A percentile compares a stretch with the other conserved stretches of the same genome.
phyloP scores from a whole-genome alignment of 2,888 invertebrate species.

The Troglohyphantes excavatus region DNA sequence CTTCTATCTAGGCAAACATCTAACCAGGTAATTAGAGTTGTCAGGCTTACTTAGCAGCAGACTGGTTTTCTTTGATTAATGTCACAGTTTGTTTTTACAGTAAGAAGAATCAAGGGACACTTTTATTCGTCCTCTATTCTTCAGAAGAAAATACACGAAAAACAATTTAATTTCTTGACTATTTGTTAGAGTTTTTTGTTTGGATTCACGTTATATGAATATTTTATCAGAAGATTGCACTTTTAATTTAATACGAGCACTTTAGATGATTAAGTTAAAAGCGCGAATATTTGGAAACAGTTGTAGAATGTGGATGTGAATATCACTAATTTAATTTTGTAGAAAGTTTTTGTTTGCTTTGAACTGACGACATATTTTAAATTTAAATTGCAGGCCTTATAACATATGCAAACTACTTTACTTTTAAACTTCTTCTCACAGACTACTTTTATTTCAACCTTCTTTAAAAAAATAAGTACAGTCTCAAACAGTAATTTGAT shows the following conservation, averaged over 20 bases:
- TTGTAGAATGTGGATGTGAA: neutral
- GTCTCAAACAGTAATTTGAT: too few relatives aligned
- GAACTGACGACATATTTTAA: too few relatives aligned
- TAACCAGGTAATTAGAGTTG: conserved; percentile 67
- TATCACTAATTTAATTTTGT: too few relatives aligned
- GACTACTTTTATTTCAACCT: too few relatives aligned
- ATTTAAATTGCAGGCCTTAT: too few relatives aligned
- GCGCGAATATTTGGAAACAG: neutral
- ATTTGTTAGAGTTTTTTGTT: conserved; percentile 4
- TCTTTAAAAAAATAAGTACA: too few relatives aligned
- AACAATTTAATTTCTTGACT: conserved; percentile 8
- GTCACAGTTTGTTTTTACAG: conserved; percentile 48
- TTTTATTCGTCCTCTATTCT: conserved; percentile 36
- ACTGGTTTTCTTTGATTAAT: conserved; percentile 65
- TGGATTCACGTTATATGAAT: neutral
- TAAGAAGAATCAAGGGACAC: conserved; percentile 20
- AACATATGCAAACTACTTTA: too few relatives aligned
- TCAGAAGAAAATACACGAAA: conserved; percentile 12
- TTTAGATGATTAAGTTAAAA: neutral
- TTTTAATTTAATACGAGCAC: neutral
- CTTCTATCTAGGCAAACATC: conserved; percentile 56
- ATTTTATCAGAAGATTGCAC: neutral
- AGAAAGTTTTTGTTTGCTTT: too few relatives aligned
- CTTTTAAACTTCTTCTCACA: too few relatives aligned
- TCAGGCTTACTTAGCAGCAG: conserved; percentile 53